Evolutionary conservation across 2,113 vertebrate species (phyloP).

Genomic region (Chaetops frenatus): DNA sequence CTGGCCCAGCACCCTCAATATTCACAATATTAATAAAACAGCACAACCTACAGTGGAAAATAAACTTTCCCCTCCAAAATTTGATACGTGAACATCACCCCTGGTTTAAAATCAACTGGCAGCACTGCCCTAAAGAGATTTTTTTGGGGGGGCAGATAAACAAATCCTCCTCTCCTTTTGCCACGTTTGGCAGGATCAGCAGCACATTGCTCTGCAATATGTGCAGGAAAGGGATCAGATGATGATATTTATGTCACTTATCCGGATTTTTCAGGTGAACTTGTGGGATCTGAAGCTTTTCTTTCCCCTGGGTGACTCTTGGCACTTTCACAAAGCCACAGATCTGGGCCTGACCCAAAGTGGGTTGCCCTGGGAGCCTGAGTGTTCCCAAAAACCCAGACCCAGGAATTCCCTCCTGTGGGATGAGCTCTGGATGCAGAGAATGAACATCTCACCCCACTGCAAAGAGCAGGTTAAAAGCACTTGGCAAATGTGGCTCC

Average conservation of each 20-base stretch:
- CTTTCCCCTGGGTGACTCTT: not conserved
- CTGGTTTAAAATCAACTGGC: not conserved
- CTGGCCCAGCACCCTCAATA: not conserved
- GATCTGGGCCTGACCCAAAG: not conserved
- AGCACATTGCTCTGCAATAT: not conserved
- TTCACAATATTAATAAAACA: not conserved
- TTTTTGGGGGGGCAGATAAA: not conserved
- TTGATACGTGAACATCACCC: not conserved
- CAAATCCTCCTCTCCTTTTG: not conserved
- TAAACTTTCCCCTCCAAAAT: not conserved
- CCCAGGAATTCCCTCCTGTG: not conserved
- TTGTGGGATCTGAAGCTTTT: not conserved
- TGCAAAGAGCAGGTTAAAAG: not conserved
- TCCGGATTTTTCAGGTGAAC: not conserved
- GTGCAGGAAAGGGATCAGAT: not conserved
- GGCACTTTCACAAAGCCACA: not conserved
- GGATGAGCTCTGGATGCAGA: not conserved
- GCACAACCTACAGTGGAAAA: not conserved
- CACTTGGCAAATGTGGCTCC: not conserved
- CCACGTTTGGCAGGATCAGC: not conserved
- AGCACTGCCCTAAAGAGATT: not conserved
- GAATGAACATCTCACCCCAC: not conserved
- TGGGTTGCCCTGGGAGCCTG: not conserved
- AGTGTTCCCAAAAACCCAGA: not conserved
- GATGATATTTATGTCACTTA: not conserved